Evolutionary conservation across 30 jellyfish, hydroid and myxozoan species (phyloP).

Genomic region (Hydractinia echinata): DNA sequence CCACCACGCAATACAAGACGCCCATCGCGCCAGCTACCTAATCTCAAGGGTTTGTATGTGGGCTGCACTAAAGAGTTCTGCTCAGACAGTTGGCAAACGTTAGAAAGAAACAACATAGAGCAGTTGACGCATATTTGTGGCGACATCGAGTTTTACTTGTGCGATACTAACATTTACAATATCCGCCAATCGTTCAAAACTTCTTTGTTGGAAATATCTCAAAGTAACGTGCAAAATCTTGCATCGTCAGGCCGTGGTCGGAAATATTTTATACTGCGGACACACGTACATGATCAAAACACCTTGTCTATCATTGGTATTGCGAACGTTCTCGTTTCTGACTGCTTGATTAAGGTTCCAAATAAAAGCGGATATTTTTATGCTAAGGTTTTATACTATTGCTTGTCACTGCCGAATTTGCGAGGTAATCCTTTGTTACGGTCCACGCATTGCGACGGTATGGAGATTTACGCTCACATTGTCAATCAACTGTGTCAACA

Average conservation of each 20-base stretch:
- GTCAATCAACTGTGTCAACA: background rate
- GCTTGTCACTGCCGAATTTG: constrained; percentile 4
- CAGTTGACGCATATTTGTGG: background rate
- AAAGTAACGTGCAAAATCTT: constrained; percentile 16
- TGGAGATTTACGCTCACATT: background rate
- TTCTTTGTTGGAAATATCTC: background rate
- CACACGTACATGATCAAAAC: background rate
- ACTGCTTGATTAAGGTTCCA: background rate
- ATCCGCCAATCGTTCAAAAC: constrained; percentile 1
- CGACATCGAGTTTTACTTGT: background rate
- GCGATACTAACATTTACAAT: background rate
- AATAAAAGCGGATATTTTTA: background rate
- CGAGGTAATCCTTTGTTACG: background rate
- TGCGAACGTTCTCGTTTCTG: constrained; percentile 6
- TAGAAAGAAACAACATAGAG: background rate
- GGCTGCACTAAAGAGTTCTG: background rate
- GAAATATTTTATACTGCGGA: constrained; percentile 1
- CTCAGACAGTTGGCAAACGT: background rate
- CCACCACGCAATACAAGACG: too few species aligned
- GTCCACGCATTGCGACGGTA: background rate
- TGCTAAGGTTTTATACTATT: background rate
- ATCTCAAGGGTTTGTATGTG: background rate
- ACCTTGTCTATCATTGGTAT: background rate
- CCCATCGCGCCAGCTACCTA: background rate
- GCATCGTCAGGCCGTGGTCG: background rate